Base-by-base conservation (phyloP, 2,888 invertebrate species). In the Zaprionus lineosus region DNA sequence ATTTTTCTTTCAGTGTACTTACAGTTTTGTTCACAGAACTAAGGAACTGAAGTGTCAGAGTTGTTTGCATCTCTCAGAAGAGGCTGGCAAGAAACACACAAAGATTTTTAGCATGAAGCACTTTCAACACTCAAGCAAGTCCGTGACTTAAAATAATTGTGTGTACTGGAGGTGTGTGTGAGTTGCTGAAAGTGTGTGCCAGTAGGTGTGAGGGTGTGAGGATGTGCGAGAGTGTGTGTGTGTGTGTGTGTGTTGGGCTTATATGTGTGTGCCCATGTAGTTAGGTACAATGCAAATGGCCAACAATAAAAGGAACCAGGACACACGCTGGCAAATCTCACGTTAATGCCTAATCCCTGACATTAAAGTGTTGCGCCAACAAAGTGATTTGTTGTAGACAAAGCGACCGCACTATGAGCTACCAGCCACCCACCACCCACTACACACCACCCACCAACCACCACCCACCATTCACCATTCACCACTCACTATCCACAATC, bases 311-410 rank as follows among this genome's bases (percentile, higher is more conserved):
- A 44, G 43, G 50, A 65, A 52, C 24, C 44, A 34, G 50, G 37
- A 46, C 40, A 48, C 55, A 75, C 53, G 56, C 52, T 57, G 74
- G 58, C 60, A 77, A 82, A 74, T 84, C 84, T 66, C 63, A 76
- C 77, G 77, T 77, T 84, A 79, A 84, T 84, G 66, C 78, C 77
- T 84, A 84, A 86, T 84, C 86, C 85, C 66, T 47, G 74, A 74
- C 86, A 86, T 85, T 84, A 84, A 84, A 84, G 77, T 81, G 84
- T 72, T 81, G 77, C 65, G 84, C 81, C 84, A 75, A 79, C 78
- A 79, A 85, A 79, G 81, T 79, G 78, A 79, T 79, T 79, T 79
- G 78, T 79, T 79, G 69, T 75, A 83, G 68, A 85, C 86, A 85
- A 79, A 85, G 69, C 86, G 68, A 52, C 56, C 66, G 53, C 71